Conservation (phyloP, 92 coral and sea anemone species). For the Phenganax subtilis region DNA sequence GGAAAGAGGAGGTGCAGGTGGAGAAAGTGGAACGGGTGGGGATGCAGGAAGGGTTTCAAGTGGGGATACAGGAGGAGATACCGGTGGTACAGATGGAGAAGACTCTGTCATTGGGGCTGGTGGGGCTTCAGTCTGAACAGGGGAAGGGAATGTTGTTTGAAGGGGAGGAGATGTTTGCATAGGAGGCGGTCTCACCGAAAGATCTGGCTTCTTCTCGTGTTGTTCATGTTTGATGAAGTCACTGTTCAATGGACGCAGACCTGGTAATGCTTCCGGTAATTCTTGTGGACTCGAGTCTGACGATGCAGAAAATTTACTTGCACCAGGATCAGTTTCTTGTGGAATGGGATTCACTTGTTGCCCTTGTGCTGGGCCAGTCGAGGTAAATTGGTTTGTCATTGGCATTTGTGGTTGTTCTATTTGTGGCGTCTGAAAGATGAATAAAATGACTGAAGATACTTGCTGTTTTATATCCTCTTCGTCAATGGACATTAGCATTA, state of each 20-base stretch:
- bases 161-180: neutral
- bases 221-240: slow-evolving; percentile 23
- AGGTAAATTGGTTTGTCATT: neutral
- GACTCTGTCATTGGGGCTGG: neutral
- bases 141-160: neutral
- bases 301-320: neutral
- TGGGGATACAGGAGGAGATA: neutral
- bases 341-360: slow-evolving; percentile 4
- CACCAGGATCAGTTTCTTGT: neutral
- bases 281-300: slow-evolving; percentile 8
- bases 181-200: slow-evolving; percentile 18
- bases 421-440: slow-evolving; percentile 8
- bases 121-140: neutral
- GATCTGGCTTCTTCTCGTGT: slow-evolving; percentile 14
- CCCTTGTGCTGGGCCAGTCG: neutral
- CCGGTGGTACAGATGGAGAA: neutral
- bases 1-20: neutral
- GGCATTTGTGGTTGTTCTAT: slow-evolving; percentile 27
- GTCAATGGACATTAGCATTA: too few species aligned
- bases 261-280: slow-evolving; percentile 9
- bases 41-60: slow-evolving; percentile 3
- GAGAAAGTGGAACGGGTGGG: neutral
- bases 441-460: too few species aligned
- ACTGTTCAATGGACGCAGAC: slow-evolving; percentile 29
- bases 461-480: too few species aligned